Evolutionary conservation across 2,888 invertebrate genomes (phyloP).

Genomic region (Yponomeuta sedellus): DNA sequence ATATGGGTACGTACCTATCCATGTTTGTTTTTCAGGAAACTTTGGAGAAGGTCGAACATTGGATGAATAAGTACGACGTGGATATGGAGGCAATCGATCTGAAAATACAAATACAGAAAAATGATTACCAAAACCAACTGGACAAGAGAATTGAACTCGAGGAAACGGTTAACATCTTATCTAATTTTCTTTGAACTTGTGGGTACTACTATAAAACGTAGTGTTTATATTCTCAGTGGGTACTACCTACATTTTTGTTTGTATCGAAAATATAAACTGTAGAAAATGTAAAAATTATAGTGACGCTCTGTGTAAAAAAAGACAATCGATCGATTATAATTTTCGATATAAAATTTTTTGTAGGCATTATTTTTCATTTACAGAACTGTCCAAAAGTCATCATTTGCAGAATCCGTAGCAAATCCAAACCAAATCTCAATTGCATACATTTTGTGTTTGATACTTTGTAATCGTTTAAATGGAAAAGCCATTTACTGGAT

Average conservation of each 20-base stretch:
- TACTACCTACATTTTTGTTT: no score
- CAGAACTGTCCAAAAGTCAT: no score
- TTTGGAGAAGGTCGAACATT: slow-evolving; percentile 45
- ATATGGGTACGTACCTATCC: no score
- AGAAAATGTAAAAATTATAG: background rate
- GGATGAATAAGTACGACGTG: slow-evolving; percentile 59
- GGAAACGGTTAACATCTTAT: slow-evolving; percentile 34
- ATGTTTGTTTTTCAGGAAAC: slow-evolving; percentile 43
- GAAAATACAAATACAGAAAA: slow-evolving; percentile 53
- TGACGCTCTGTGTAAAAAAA: background rate
- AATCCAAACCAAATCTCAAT: no score
- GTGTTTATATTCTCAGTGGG: no score
- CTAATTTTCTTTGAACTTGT: background rate
- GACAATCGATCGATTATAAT: background rate
- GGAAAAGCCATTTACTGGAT: no score
- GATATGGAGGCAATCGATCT: slow-evolving; percentile 56
- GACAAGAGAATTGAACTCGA: slow-evolving; percentile 40
- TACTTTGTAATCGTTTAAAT: no score
- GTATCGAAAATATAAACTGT: background rate
- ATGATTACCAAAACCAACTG: slow-evolving; percentile 38
- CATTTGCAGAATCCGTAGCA: no score
- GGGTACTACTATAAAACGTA: background rate
- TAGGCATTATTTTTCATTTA: no score
- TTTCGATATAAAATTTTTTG: no score
- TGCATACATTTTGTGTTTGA: no score